Evolutionary conservation across 1,140 invertebrate species (phyloP).

Genomic region (Oscheius sp.): DNA sequence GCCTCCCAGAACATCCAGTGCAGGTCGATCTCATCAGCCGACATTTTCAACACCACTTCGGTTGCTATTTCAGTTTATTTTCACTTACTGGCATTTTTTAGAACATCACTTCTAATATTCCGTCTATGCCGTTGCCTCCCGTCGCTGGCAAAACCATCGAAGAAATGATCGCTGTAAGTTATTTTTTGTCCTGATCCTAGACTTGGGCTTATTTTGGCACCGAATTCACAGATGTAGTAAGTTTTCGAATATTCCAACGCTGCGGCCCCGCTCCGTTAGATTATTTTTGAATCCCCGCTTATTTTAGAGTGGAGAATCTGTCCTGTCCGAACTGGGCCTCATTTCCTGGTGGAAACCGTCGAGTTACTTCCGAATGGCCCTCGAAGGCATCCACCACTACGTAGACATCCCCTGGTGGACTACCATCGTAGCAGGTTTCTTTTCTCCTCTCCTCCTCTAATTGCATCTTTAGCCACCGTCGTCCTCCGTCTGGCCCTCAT

Average conservation of each 20-base stretch:
- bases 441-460: neutral
- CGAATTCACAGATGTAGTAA: neutral
- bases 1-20: neutral
- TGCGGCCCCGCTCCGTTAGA: neutral
- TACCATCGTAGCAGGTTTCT: conserved; percentile 26
- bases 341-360: conserved; percentile 39
- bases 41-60: neutral
- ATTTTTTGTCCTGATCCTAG: neutral
- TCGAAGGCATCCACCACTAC: conserved; percentile 37
- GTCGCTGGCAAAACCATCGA: neutral
- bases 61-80: neutral
- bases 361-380: conserved; percentile 37
- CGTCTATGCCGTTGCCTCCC: neutral
- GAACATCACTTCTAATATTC: neutral
- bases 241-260: neutral
- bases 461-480: conserved; percentile 48
- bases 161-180: conserved; percentile 10
- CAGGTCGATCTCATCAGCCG: conserved; percentile 2
- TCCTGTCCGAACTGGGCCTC: conserved; percentile 36
- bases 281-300: neutral
- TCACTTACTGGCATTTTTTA: neutral
- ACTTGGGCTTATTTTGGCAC: too few relatives aligned
- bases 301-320: conserved; percentile 24
- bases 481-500: conserved; percentile 48
- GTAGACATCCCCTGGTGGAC: conserved; percentile 39